phyloP scores from a whole-genome alignment of 2,888 invertebrate genomes.

The Leptinotarsa rubiginosa region DNA sequence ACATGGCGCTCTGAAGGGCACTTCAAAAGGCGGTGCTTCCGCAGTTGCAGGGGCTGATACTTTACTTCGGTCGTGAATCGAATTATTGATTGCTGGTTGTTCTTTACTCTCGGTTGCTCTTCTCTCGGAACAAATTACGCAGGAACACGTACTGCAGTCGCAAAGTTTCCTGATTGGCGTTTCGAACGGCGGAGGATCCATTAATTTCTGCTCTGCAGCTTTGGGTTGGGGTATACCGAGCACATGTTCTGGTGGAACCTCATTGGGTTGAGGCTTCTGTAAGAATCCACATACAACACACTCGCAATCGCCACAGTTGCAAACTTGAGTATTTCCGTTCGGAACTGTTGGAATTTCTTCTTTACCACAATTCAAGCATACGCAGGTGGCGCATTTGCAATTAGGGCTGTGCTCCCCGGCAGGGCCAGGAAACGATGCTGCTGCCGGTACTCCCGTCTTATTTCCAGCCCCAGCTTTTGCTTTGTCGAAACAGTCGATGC shows the following conservation, averaged over 20 bases:
- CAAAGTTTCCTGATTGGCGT: conserved; percentile 37
- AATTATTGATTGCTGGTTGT: background rate
- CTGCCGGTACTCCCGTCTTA: background rate
- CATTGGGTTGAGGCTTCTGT: background rate
- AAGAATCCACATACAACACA: conserved; percentile 26
- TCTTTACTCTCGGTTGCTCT: background rate
- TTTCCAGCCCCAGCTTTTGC: conserved; percentile 1
- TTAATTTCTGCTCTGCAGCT: background rate
- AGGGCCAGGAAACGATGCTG: background rate
- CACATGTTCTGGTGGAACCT: no score
- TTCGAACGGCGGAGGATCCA: conserved; percentile 45
- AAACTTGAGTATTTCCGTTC: background rate
- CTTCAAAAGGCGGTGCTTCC: conserved; percentile 43
- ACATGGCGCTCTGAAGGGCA: conserved; percentile 37
- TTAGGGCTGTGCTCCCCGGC: conserved; percentile 3
- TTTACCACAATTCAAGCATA: conserved; percentile 23
- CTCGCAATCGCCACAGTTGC: conserved; percentile 22
- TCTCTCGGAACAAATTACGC: conserved; percentile 39
- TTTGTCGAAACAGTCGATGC: conserved; percentile 33
- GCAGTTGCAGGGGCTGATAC: background rate
- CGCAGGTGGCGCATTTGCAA: conserved; percentile 30
- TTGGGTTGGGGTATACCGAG: background rate
- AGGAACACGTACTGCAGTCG: conserved; percentile 42
- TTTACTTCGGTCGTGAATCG: background rate
- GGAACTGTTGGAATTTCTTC: background rate